Evolutionary conservation across 2,888 invertebrate genomes (phyloP), one percentile per base, ranked within the genome.

Genomic region (Thymelicus sylvestris): DNA sequence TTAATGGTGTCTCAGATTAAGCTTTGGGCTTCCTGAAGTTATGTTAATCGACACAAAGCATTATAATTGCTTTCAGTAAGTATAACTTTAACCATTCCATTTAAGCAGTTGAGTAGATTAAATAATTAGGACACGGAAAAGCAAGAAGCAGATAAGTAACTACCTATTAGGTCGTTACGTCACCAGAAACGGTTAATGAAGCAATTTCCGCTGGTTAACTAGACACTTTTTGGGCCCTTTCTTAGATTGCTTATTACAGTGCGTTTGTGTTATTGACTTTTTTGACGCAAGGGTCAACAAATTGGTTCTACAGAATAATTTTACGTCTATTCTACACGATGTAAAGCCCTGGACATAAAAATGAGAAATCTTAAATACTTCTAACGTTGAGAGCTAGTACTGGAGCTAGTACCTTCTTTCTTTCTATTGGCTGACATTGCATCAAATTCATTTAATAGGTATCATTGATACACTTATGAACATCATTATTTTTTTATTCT

Each of bases 191-290:
- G 82, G 82, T 85, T 83, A 87, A 86, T 84, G 83, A 86, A 85
- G 84, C 85, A 88, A 88, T 88, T 86, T 89, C 84, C 87, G 81
- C 76, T 80, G 80, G 81, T 84, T 82, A 86, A 87, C 88, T 84
- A 85, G 83, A 86, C 84, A 86, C 81, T 79, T 76, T 73, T 73
- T 68, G 71, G 71, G 72, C 71, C 74, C 61, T 48, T 19, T 55
- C 55, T 64, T 6, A 64, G 65, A 70, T 67, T 63, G 66, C 67
- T 69, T 69, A 69, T 69, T 69, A 64, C 15, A 50, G 24, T 19
- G 24, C 52, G 7, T 55, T 55, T 55, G 52, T 55, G 52, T 8
- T 55, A 55, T 55, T 55, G 50, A 50, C 50, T 50, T 50, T 50
- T 48, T 48, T 48, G 48, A 48, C 48, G 48, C 48, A n/a, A 7